Evolutionary conservation across 2,888 invertebrate genomes (phyloP).

Genomic region (Cartodere bifasciata): DNA sequence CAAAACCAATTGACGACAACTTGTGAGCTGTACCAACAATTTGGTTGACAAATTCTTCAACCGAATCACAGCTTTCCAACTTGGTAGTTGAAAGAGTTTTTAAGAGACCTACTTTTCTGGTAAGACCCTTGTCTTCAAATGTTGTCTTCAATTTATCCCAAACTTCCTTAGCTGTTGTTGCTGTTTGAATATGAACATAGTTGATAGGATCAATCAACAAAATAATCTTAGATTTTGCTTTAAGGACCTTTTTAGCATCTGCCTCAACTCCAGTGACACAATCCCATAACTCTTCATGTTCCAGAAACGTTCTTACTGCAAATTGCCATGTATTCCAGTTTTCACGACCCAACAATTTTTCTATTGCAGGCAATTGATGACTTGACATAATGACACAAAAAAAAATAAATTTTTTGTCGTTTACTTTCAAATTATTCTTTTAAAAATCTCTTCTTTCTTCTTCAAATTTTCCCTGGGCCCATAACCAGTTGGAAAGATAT

Average conservation of each 20-base stretch:
- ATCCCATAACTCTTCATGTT: constrained; percentile 13
- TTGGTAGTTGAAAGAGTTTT: constrained; percentile 18
- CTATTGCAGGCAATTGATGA: too few species aligned
- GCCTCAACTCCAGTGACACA: constrained; percentile 8
- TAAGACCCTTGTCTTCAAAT: constrained; percentile 20
- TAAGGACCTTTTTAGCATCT: constrained; percentile 13
- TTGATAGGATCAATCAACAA: constrained; percentile 18
- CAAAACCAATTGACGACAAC: constrained; percentile 20
- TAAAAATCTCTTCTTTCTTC: too few species aligned
- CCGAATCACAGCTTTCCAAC: constrained; percentile 19
- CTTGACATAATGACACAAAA: too few species aligned
- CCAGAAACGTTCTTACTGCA: constrained; percentile 14
- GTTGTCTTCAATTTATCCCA: constrained; percentile 19
- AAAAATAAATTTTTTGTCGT: too few species aligned
- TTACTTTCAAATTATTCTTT: too few species aligned
- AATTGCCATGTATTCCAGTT: constrained; percentile 19
- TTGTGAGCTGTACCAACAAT: constrained; percentile 19
- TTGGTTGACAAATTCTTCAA: constrained; percentile 21
- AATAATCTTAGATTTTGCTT: constrained; percentile 19
- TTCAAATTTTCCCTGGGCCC: too few species aligned
- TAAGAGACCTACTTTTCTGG: constrained; percentile 20
- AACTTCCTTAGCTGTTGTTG: constrained; percentile 15
- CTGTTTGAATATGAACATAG: constrained; percentile 18
- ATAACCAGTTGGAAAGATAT: too few species aligned
- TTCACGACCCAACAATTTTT: too few species aligned